phyloP scores from a whole-genome alignment of 2,113 vertebrate genomes.

The Carollia perspicillata region DNA sequence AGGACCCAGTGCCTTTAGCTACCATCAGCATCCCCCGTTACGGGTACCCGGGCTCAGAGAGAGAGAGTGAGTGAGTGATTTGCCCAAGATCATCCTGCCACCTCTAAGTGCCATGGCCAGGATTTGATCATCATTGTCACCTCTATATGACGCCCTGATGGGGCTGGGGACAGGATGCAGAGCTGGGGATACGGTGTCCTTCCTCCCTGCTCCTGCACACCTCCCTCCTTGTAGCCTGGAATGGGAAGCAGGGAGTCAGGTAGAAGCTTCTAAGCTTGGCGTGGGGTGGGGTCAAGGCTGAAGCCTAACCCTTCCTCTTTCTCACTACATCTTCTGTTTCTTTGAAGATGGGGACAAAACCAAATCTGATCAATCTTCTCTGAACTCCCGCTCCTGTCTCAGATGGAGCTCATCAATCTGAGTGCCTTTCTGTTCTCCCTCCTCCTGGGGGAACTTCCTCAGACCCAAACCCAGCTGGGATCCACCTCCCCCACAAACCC shows the following conservation, averaged over 20 bases:
- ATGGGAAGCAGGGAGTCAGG: not conserved
- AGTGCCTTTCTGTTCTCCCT: not conserved
- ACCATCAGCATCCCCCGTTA: not conserved
- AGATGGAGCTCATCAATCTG: not conserved
- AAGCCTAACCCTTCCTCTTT: not conserved
- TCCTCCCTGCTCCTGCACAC: no score
- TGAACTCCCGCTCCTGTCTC: not conserved
- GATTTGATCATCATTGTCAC: not conserved
- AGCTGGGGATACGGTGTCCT: not conserved
- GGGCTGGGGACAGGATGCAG: not conserved
- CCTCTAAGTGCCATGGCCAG: not conserved
- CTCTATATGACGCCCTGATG: not conserved
- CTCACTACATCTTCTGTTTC: not conserved
- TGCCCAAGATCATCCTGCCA: not conserved
- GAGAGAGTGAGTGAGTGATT: not conserved
- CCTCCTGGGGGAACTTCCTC: not conserved
- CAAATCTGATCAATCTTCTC: not conserved
- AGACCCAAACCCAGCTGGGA: not conserved
- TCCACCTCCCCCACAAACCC: not conserved
- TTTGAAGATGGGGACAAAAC: not conserved
- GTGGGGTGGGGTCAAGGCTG: not conserved
- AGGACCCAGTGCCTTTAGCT: conserved; percentile 10
- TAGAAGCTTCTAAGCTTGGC: not conserved
- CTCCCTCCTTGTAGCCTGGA: not conserved
- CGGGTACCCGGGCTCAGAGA: not conserved